These are phyloP conservation scores for Gouania willdenowi DNA, from an alignment of 2,797 vertebrate genomes.

Conservation along the genomic window DNA sequence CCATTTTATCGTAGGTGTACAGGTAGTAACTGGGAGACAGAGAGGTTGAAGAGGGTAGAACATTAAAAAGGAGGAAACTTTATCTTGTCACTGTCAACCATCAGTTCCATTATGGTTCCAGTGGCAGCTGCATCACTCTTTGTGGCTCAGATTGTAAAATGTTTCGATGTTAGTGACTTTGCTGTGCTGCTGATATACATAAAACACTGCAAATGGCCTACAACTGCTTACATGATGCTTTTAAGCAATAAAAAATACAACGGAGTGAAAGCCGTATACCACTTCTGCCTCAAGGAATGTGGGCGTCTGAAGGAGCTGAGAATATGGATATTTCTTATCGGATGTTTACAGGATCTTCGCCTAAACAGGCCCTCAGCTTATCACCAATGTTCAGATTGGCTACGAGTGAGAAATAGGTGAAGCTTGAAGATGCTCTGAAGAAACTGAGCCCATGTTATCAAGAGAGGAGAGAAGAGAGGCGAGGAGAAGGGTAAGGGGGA, in stretches of 20 bases:
- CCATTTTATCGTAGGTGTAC: constrained; percentile 96
- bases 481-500: constrained; percentile 5
- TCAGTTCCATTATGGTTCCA: neutral
- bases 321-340: constrained; percentile 56
- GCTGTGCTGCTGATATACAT: constrained; percentile 2
- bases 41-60: constrained; percentile 5
- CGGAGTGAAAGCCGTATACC: too few species aligned
- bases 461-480: constrained; percentile 1
- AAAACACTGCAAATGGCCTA: constrained; percentile 3
- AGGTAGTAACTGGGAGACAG: constrained; percentile 84
- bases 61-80: neutral
- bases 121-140: neutral
- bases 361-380: constrained; percentile 47
- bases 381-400: constrained; percentile 55
- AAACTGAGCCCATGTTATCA: constrained; percentile 49
- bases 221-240: constrained; percentile 4
- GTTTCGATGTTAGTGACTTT: constrained; percentile 8
- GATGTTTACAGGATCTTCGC: constrained; percentile 43
- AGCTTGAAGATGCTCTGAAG: constrained; percentile 48
- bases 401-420: constrained; percentile 37
- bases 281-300: constrained; percentile 6
- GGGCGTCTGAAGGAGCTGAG: constrained; percentile 14
- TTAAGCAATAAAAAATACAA: constrained; percentile 11
- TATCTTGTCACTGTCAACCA: neutral
- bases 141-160: constrained; percentile 11